These are phyloP conservation scores for Agelas oroides DNA, from an alignment of 37 sponge, comb jelly and placozoan genomes.

Conservation along the genomic window DNA sequence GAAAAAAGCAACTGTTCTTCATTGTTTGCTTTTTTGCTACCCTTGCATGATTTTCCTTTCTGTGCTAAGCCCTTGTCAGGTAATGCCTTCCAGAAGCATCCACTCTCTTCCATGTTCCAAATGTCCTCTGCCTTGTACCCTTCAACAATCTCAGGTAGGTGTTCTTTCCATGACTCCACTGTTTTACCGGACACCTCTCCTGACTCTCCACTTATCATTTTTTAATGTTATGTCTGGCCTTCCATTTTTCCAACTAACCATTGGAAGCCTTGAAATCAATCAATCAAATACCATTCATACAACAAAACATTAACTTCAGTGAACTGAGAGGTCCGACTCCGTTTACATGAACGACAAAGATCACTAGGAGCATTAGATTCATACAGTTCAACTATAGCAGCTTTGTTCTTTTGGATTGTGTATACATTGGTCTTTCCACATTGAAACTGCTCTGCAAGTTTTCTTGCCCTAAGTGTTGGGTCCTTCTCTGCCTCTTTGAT, in stretches of 20 bases:
- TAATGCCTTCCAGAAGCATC: slow-evolving; percentile 1
- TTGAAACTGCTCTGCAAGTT: too few species aligned
- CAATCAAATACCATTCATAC: neutral
- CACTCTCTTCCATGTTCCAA: slow-evolving; percentile 23
- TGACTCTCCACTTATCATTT: too few species aligned
- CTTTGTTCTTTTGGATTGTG: too few species aligned
- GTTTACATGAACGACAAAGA: too few species aligned
- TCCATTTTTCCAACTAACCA: slow-evolving; percentile 1
- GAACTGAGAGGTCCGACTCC: neutral
- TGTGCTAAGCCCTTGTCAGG: too few species aligned
- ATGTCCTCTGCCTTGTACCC: slow-evolving; percentile 6
- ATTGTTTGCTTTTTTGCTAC: too few species aligned
- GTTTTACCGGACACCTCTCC: slow-evolving; percentile 25
- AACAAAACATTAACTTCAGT: neutral
- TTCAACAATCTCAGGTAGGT: neutral
- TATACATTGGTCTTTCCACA: too few species aligned
- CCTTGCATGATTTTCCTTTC: too few species aligned
- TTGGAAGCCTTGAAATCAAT: neutral
- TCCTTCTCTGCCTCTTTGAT: too few species aligned
- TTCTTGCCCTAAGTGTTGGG: too few species aligned
- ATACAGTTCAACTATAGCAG: too few species aligned
- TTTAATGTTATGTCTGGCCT: slow-evolving; percentile 8
- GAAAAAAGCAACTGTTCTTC: slow-evolving; percentile 22
- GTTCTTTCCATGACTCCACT: slow-evolving; percentile 5
- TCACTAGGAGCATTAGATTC: too few species aligned